phyloP scores from a whole-genome alignment of 2,888 invertebrate genomes.

The Calameuta pallipes region DNA sequence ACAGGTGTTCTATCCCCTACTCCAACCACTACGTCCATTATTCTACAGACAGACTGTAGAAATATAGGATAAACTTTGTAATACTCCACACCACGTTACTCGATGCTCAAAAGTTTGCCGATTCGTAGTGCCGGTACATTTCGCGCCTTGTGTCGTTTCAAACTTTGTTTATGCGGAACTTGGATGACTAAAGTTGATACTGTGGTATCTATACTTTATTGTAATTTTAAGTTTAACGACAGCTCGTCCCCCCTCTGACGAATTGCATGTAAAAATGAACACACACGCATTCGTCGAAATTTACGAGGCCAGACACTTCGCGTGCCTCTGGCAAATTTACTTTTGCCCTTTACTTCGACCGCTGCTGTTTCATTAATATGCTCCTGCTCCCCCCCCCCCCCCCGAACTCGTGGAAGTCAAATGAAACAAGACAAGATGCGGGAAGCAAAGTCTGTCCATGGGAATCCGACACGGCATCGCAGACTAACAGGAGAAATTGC shows the following conservation, averaged over 20 bases:
- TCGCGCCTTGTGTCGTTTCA: neutral
- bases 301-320: constrained; percentile 25
- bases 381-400: too few species aligned
- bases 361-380: neutral
- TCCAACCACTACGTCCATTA: neutral
- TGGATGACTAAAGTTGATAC: neutral
- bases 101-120: neutral
- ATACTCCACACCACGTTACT: neutral
- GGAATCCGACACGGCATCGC: neutral
- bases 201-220: neutral
- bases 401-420: neutral
- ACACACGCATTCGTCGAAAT: neutral
- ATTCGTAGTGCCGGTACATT: neutral
- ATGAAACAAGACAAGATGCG: neutral
- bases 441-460: neutral
- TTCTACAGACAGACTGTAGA: neutral
- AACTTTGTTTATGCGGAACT: neutral
- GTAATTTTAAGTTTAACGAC: neutral
- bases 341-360: constrained; percentile 20
- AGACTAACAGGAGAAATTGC: neutral
- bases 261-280: neutral
- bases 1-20: constrained; percentile 44
- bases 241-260: neutral
- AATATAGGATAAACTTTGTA: neutral
- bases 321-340: constrained; percentile 41